Evolutionary conservation across 2,113 vertebrate species (phyloP).

Genomic region (Prochilodus magdalenae): DNA sequence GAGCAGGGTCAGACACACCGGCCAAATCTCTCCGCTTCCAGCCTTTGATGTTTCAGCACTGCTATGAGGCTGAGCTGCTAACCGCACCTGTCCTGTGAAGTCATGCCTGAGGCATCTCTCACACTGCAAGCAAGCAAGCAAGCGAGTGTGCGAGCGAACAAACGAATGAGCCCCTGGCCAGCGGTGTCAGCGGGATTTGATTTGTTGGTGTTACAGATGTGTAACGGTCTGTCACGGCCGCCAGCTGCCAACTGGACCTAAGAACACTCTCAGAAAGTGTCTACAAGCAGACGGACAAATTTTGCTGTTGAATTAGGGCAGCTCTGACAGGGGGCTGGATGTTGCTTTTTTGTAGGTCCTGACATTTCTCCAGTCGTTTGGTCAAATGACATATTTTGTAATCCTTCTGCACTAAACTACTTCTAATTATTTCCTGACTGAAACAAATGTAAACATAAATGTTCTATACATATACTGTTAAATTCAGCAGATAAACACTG

Average conservation of each 20-base stretch:
- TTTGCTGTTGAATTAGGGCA: neutral
- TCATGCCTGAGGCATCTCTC: conserved; percentile 58
- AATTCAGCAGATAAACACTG: no score
- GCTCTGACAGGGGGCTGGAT: neutral
- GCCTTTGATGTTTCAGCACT: conserved; percentile 54
- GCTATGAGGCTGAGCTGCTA: conserved; percentile 47
- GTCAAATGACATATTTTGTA: no score
- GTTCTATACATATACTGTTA: no score
- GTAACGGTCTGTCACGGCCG: conserved; percentile 9
- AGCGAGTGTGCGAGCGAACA: neutral
- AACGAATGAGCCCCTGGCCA: conserved; percentile 29
- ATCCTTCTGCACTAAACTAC: no score
- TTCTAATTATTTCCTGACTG: no score
- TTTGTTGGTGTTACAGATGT: conserved; percentile 40
- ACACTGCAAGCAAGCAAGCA: conserved; percentile 11
- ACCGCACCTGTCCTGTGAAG: conserved; percentile 62
- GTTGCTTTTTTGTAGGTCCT: neutral
- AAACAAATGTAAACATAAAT: no score
- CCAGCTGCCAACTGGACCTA: conserved; percentile 26
- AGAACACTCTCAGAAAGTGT: neutral
- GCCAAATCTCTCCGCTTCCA: conserved; percentile 48
- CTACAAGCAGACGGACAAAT: neutral
- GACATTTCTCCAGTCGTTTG: neutral
- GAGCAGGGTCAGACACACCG: conserved; percentile 38
- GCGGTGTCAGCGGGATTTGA: conserved; percentile 31